Evolutionary conservation across 2,113 vertebrate genomes (phyloP).

Genomic region (Microcebus griseorufus): DNA sequence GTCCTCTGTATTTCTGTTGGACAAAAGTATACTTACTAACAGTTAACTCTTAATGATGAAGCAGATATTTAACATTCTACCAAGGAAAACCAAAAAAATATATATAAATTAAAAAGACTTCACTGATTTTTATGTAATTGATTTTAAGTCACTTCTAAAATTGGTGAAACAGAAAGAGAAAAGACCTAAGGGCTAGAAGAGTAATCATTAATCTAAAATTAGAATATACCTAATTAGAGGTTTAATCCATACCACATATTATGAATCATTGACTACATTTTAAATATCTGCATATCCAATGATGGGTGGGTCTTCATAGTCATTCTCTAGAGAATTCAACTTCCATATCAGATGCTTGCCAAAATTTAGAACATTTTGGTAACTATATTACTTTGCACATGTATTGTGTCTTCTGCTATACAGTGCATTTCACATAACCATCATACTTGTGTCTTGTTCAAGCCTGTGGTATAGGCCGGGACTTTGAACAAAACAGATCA

Average conservation of each 20-base stretch:
- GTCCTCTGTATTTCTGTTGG: not conserved
- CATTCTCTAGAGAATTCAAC: not conserved
- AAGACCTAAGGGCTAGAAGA: constrained; percentile 17
- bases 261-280: constrained; percentile 32
- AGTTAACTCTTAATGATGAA: not conserved
- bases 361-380: not conserved
- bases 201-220: constrained; percentile 39
- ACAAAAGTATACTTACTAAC: not conserved
- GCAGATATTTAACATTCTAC: not conserved
- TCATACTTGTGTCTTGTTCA: not conserved
- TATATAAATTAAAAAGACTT: not conserved
- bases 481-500: not conserved
- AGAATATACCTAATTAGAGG: constrained; percentile 29
- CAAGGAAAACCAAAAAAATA: not conserved
- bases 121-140: not conserved
- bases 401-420: not conserved
- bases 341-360: not conserved
- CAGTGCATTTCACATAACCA: not conserved
- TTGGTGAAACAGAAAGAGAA: constrained; percentile 19
- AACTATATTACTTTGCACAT: not conserved
- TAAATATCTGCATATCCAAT: constrained; percentile 15
- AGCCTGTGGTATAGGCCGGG: not conserved
- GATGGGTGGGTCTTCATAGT: not conserved
- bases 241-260: constrained; percentile 42
- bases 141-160: constrained; percentile 11